Evolutionary conservation across 2,888 invertebrate genomes (phyloP).

Genomic region (Rhodophaea formosa): DNA sequence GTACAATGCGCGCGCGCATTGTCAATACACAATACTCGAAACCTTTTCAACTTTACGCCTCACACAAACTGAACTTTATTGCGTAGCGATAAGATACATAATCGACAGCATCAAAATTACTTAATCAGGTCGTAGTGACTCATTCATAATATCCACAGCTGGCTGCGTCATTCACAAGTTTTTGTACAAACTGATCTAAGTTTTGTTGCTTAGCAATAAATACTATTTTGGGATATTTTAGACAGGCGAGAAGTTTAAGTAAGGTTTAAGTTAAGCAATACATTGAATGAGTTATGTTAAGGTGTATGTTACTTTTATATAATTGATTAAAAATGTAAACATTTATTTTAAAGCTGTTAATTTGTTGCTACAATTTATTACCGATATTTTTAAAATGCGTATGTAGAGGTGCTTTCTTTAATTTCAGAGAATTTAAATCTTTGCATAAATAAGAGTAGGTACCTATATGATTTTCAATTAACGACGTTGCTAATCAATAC

Average conservation of each 20-base stretch:
- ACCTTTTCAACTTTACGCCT: slow-evolving; percentile 20
- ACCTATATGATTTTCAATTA: too few relatives aligned
- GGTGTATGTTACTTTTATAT: too few relatives aligned
- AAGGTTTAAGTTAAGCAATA: not conserved
- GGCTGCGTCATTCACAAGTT: slow-evolving; percentile 68
- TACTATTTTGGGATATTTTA: slow-evolving; percentile 18
- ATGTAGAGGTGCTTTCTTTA: too few relatives aligned
- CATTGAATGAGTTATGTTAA: too few relatives aligned
- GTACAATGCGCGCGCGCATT: slow-evolving; percentile 69
- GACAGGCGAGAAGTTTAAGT: not conserved
- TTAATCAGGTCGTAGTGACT: slow-evolving; percentile 60
- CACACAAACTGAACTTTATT: slow-evolving; percentile 28
- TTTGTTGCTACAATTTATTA: too few relatives aligned
- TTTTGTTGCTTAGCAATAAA: slow-evolving; percentile 40
- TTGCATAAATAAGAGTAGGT: too few relatives aligned
- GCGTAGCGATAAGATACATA: not conserved
- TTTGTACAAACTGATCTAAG: slow-evolving; percentile 37
- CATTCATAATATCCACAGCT: slow-evolving; percentile 58
- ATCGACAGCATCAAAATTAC: slow-evolving; percentile 29
- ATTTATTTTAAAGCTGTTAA: too few relatives aligned
- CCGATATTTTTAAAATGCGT: too few relatives aligned
- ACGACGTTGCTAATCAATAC: too few relatives aligned
- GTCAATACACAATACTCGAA: slow-evolving; percentile 53
- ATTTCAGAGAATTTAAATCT: too few relatives aligned
- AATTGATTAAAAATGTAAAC: too few relatives aligned